Evolutionary conservation across 2,888 invertebrate species (phyloP).

Genomic region (Eledone cirrhosa): DNA sequence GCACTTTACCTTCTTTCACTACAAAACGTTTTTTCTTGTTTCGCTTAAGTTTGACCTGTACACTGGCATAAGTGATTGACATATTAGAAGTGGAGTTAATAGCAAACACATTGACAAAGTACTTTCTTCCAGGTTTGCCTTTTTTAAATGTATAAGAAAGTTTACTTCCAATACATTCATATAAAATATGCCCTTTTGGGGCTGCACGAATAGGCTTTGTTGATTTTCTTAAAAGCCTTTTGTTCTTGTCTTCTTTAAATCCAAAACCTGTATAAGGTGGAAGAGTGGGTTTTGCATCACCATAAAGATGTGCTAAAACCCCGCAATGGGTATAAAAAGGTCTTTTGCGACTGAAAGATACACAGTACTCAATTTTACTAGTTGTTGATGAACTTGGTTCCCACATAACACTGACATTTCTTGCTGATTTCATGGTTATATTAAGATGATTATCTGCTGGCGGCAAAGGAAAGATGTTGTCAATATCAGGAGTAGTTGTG

Average conservation of each 20-base stretch:
- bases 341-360: conserved; percentile 69
- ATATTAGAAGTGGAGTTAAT: conserved; percentile 70
- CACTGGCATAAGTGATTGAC: conserved; percentile 70
- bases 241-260: conserved; percentile 55
- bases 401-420: conserved; percentile 48
- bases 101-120: conserved; percentile 72
- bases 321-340: conserved; percentile 68
- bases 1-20: conserved; percentile 49
- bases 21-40: conserved; percentile 36
- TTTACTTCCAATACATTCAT: conserved; percentile 70
- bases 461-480: conserved; percentile 41
- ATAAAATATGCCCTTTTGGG: conserved; percentile 54
- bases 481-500: conserved; percentile 47
- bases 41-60: conserved; percentile 46
- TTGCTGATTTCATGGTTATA: conserved; percentile 36
- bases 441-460: conserved; percentile 39
- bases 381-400: conserved; percentile 38
- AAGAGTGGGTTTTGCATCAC: conserved; percentile 59
- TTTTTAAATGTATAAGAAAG: conserved; percentile 70
- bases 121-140: conserved; percentile 68
- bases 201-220: conserved; percentile 47
- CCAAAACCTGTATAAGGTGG: conserved; percentile 58
- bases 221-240: conserved; percentile 38
- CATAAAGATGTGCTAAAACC: conserved; percentile 66
- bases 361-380: conserved; percentile 67